A percentile compares a stretch with the other conserved stretches of the same genome.
Evolutionary conservation across 30 jellyfish, hydroid and myxozoan genomes (phyloP).

Genomic region (Morbakka virulenta): DNA sequence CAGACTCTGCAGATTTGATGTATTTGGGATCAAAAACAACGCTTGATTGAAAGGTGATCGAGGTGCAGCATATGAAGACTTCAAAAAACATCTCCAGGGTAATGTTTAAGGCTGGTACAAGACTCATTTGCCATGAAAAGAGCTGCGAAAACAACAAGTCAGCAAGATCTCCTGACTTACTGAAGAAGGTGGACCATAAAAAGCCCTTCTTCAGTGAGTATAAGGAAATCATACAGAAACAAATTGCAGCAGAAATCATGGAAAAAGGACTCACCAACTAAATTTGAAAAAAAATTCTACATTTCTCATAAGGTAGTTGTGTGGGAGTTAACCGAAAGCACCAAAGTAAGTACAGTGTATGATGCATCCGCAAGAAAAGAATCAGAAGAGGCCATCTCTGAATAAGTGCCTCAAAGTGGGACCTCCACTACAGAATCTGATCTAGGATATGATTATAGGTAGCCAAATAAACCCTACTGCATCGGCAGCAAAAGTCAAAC

Average conservation of each 20-base stretch:
- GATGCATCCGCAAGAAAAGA: too few relatives aligned
- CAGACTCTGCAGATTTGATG: constrained; percentile 50
- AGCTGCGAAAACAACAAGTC: constrained; percentile 18
- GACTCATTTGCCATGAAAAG: constrained; percentile 42
- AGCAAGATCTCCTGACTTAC: constrained; percentile 30
- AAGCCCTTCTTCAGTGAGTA: constrained; percentile 29
- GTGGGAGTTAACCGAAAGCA: constrained; percentile 27
- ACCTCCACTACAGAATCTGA: constrained; percentile 49
- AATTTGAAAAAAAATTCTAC: constrained; percentile 11
- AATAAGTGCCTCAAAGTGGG: constrained; percentile 66
- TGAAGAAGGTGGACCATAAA: constrained; percentile 26
- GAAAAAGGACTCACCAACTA: constrained; percentile 15
- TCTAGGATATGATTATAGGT: constrained; percentile 43
- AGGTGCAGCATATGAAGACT: constrained; percentile 1
- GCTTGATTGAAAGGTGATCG: constrained; percentile 33
- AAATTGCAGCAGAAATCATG: constrained; percentile 7
- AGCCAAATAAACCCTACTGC: constrained; percentile 45
- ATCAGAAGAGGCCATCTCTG: too few relatives aligned
- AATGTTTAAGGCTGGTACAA: constrained; percentile 48
- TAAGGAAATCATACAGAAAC: constrained; percentile 33
- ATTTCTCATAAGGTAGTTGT: constrained; percentile 51
- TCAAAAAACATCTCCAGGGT: constrained; percentile 45
- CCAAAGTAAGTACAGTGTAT: background rate
- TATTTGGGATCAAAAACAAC: constrained; percentile 36
- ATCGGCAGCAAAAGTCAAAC: constrained; percentile 63